Evolutionary conservation across 2,888 invertebrate species (phyloP).

Genomic region (Hedya salicella): DNA sequence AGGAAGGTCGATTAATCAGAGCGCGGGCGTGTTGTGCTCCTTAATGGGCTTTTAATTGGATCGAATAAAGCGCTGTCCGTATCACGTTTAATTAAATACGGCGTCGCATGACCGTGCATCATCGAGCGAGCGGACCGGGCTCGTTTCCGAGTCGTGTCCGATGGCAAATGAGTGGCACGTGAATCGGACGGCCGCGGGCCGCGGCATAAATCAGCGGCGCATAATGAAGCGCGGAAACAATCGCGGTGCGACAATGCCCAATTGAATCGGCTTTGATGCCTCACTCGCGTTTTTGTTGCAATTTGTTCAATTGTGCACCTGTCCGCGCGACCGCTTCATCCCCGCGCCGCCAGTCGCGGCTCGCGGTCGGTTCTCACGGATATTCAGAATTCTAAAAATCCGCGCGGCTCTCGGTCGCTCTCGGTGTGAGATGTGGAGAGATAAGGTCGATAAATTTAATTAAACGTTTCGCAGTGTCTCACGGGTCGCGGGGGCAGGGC

Average conservation of each 20-base stretch:
- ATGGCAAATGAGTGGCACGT: conserved; percentile 26
- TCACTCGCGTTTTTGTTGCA: conserved; percentile 61
- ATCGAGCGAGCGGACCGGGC: conserved; percentile 15
- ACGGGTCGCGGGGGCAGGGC: conserved; percentile 47
- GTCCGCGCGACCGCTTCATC: conserved; percentile 48
- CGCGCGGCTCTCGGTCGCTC: conserved; percentile 46
- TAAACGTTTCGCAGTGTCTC: conserved; percentile 66
- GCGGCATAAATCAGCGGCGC: conserved; percentile 33
- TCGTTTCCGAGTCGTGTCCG: conserved; percentile 22
- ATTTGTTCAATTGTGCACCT: conserved; percentile 63
- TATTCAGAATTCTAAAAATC: conserved; percentile 71
- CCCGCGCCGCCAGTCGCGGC: conserved; percentile 46
- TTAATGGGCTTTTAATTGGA: conserved; percentile 43
- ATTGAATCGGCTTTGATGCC: conserved; percentile 55
- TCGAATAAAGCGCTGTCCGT: conserved; percentile 25
- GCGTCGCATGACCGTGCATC: conserved; percentile 4
- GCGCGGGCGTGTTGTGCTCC: conserved; percentile 27
- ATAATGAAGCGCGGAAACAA: conserved; percentile 28
- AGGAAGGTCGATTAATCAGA: conserved; percentile 39
- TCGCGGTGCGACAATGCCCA: conserved; percentile 48
- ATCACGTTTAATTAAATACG: conserved; percentile 26
- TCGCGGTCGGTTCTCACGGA: conserved; percentile 63
- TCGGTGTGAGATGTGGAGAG: conserved; percentile 68
- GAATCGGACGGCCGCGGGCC: conserved; percentile 25
- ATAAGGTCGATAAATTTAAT: conserved; percentile 83